phyloP scores from a whole-genome alignment of 2,888 invertebrate genomes.

The Germaria angustata region DNA sequence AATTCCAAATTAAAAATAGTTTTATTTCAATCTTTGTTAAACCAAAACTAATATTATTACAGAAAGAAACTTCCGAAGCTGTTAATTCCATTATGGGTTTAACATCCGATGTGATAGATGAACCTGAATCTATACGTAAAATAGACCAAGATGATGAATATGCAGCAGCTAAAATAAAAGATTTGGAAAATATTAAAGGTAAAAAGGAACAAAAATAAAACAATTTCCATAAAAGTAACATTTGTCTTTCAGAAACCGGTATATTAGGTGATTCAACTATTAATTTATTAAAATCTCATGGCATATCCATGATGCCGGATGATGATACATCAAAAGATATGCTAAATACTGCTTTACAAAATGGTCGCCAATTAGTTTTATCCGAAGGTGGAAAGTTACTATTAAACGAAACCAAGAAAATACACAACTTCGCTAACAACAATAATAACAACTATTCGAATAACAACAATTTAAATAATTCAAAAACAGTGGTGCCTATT shows the following conservation, averaged over 20 bases:
- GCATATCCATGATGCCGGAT: constrained; percentile 91
- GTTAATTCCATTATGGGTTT: constrained; percentile 78
- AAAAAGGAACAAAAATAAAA: not conserved
- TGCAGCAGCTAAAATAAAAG: constrained; percentile 67
- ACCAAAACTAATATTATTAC: constrained; percentile 49
- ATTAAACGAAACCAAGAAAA: constrained; percentile 81
- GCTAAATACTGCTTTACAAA: constrained; percentile 90
- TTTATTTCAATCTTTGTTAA: not conserved
- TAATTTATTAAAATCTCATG: constrained; percentile 89
- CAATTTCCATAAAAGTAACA: not conserved
- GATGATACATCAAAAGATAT: constrained; percentile 85
- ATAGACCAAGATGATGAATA: constrained; percentile 68
- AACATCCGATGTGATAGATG: constrained; percentile 63
- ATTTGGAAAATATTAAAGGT: constrained; percentile 71
- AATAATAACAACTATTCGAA: constrained; percentile 66
- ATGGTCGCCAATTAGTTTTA: constrained; percentile 91
- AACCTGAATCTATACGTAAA: constrained; percentile 66
- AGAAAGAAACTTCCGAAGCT: constrained; percentile 79
- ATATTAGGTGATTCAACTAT: constrained; percentile 78
- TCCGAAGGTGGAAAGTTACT: constrained; percentile 91
- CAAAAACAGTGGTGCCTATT: constrained; percentile 60
- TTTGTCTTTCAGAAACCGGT: constrained; percentile 70
- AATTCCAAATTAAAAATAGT: constrained; percentile 44
- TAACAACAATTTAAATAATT: constrained; percentile 51
- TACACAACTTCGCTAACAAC: constrained; percentile 58